Evolutionary conservation across 2,888 invertebrate species (phyloP).

Genomic region (Drosophila cognata): DNA sequence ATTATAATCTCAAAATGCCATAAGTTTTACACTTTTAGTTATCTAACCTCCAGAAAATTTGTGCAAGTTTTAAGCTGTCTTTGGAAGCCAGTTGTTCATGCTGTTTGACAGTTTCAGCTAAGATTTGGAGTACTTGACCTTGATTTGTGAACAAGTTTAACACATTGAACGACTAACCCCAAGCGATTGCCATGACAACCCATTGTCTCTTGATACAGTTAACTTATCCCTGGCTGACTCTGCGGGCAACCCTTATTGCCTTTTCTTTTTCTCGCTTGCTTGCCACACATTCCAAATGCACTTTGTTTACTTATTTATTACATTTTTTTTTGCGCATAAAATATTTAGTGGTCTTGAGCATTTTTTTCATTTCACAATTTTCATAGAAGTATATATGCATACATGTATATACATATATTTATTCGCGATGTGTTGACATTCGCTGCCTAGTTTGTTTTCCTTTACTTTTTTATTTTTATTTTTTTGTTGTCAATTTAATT

Average conservation of each 20-base stretch:
- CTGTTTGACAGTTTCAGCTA: conserved; percentile 9
- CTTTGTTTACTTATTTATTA: conserved; percentile 32
- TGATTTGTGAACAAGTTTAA: conserved; percentile 22
- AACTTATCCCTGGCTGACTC: background rate
- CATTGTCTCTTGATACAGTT: conserved; percentile 15
- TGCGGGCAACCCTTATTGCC: conserved; percentile 1
- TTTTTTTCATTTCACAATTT: conserved; percentile 26
- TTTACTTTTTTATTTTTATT: conserved; percentile 18
- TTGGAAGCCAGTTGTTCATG: conserved; percentile 1
- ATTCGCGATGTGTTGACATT: conserved; percentile 46
- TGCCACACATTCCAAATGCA: conserved; percentile 50
- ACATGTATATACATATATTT: conserved; percentile 19
- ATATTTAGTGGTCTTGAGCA: conserved; percentile 13
- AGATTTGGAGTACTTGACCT: conserved; percentile 45
- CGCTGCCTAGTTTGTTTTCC: conserved; percentile 37
- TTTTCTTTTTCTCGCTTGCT: background rate
- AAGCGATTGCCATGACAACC: conserved; percentile 29
- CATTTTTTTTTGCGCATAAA: conserved; percentile 34
- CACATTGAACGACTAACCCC: conserved; percentile 10
- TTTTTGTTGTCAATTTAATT: conserved; percentile 60
- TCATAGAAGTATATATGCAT: conserved; percentile 5
- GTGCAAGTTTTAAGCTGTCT: conserved; percentile 3
- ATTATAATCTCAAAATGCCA: background rate
- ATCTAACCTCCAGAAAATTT: background rate
- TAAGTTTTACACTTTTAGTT: background rate